These are phyloP conservation scores for Anaspis maculata DNA, from an alignment of 2,888 invertebrate species.

Conservation along the genomic window DNA sequence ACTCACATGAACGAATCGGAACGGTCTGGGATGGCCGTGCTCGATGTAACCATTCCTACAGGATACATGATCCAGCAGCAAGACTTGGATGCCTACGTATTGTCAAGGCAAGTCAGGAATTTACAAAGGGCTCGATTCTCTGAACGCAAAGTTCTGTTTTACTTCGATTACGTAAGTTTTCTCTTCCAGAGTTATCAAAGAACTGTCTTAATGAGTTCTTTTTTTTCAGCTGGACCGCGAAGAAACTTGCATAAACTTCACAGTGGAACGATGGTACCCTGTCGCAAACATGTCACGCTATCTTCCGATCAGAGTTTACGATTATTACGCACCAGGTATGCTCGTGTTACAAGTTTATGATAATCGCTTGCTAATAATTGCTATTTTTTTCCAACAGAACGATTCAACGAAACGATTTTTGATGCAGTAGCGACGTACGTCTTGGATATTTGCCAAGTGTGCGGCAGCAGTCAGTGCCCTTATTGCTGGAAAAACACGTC, in stretches of 20 bases:
- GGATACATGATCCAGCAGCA: slow-evolving; percentile 90
- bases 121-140: slow-evolving; percentile 78
- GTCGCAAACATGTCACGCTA: slow-evolving; percentile 95
- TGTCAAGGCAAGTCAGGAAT: slow-evolving; percentile 67
- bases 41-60: slow-evolving; percentile 81
- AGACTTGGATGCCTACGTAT: slow-evolving; percentile 75
- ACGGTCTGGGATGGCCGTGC: slow-evolving; percentile 79
- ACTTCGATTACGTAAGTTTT: slow-evolving; percentile 81
- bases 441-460: slow-evolving; percentile 87
- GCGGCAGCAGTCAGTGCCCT: slow-evolving; percentile 89
- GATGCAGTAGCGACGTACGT: slow-evolving; percentile 79
- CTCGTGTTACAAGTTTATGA: slow-evolving; percentile 1
- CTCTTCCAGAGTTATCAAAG: slow-evolving; percentile 1
- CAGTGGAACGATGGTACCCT: slow-evolving; percentile 90
- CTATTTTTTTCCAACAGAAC: slow-evolving; percentile 57
- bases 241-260: slow-evolving; percentile 85
- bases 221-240: slow-evolving; percentile 65
- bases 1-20: slow-evolving; percentile 66
- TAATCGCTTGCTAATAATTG: slow-evolving; percentile 1
- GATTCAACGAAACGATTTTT: slow-evolving; percentile 87
- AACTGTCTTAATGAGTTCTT: slow-evolving; percentile 2
- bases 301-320: slow-evolving; percentile 82
- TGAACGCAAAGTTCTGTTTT: slow-evolving; percentile 79
- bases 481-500: slow-evolving; percentile 82
- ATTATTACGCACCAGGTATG: slow-evolving; percentile 91